Base-by-base conservation (phyloP, 2,113 vertebrate species). In the Notiomystis cincta region DNA sequence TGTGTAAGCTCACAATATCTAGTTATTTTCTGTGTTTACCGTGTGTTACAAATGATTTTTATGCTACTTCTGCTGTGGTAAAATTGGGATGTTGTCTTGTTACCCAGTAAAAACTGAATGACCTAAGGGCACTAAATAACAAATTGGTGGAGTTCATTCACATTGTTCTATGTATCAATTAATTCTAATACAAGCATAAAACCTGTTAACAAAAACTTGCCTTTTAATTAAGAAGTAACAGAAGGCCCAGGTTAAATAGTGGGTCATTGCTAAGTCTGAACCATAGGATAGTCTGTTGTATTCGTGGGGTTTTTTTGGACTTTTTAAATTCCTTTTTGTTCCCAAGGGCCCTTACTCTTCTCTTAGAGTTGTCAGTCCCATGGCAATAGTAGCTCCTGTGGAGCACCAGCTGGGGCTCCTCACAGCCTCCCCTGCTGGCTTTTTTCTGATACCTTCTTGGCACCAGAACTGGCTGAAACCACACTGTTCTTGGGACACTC, bases 151-250 rank as follows among this genome's bases (percentile, higher is more conserved):
- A 72, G 50, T 87, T 92, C 65, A 57, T 88, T 93, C 67, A 60
- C 10, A 5, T 90, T 80, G 33, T 73, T 87, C 65, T 37, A 10
- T 85, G 24, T 35, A 82, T 50, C 57, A 94, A 38, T 82, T 69
- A 89, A 79, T 90, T 88, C 77, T 50, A 76, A 65, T 92, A 92
- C 87, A 50, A 92, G 33, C 64, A 47, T 79, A 82, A 93, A 95
- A 66, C 56, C 48, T 61, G 19, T 65, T 93, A 69, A 82, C 33
- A 61, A 78, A 86, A 92, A 62, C 65, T 87, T 95, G 22, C 15
- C 22, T 72, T 89, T 89, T 89, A 82, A 84, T 93, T 77, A 62
- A 44, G 48, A 78, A 64, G 28, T 44, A 82, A 60, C 38, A 62
- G 78, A 90, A 80, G 53, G 50, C 24, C 23, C 6, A 19, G 53